Percentiles rank a stretch among this genome's conserved stretches.
Conservation (phyloP, 2,888 invertebrate genomes). For the Pomacea canaliculata region DNA sequence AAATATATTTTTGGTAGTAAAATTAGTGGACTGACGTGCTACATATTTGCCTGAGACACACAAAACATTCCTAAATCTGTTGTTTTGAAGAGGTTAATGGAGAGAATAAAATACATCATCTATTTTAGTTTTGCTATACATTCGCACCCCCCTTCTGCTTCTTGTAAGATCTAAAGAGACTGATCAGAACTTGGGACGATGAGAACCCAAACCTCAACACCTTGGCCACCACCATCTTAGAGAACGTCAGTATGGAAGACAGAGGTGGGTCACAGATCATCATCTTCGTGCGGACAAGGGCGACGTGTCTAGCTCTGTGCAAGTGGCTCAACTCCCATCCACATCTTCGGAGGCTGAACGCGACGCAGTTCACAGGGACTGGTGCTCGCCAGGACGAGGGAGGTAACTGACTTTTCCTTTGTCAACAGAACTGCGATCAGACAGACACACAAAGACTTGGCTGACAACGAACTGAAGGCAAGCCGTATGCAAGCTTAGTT, state of each 20-base stretch:
- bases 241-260: constrained; percentile 2
- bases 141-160: too few species aligned
- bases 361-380: constrained; percentile 38
- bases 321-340: constrained; percentile 37
- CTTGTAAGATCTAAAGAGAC: not conserved
- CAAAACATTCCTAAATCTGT: too few species aligned
- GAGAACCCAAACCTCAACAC: constrained; percentile 17
- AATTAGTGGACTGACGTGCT: too few species aligned
- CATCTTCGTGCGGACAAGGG: constrained; percentile 52
- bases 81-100: too few species aligned
- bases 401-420: constrained; percentile 29
- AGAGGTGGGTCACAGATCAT: constrained; percentile 38
- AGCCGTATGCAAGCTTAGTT: too few species aligned
- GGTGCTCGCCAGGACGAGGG: constrained; percentile 34
- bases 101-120: too few species aligned
- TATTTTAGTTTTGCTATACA: too few species aligned
- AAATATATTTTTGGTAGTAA: too few species aligned
- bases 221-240: constrained; percentile 1
- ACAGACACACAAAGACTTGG: too few species aligned
- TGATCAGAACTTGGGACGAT: not conserved
- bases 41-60: too few species aligned
- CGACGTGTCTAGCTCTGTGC: constrained; percentile 45
- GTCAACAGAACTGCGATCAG: too few species aligned
- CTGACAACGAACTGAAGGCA: too few species aligned
- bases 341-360: constrained; percentile 31